phyloP scores from a whole-genome alignment of 2,113 vertebrate genomes.

The Malurus elegans region DNA sequence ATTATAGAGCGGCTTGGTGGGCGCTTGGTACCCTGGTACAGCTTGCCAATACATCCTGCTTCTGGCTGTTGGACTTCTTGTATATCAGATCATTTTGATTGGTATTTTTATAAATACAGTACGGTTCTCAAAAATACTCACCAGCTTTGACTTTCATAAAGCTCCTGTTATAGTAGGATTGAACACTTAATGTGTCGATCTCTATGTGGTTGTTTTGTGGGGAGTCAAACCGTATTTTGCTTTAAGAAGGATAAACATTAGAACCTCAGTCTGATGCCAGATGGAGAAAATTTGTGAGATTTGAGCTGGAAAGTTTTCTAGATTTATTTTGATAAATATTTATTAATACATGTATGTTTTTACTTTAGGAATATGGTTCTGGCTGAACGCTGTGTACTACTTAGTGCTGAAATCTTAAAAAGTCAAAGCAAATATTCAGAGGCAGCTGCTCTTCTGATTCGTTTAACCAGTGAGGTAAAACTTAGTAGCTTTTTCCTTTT shows the following conservation, averaged over 20 bases:
- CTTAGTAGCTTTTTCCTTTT: not conserved
- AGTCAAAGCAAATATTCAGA: conserved; percentile 96
- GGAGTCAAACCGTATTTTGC: not conserved
- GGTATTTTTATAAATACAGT: not conserved
- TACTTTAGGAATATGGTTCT: conserved; percentile 88
- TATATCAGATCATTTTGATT: not conserved
- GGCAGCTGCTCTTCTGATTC: conserved; percentile 93
- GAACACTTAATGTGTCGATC: not conserved
- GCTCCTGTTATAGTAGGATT: not conserved
- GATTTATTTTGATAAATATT: not conserved
- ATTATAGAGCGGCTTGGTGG: not conserved
- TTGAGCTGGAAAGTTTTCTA: not conserved
- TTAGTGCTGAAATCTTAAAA: conserved; percentile 96
- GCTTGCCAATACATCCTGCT: not conserved
- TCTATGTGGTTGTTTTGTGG: not conserved
- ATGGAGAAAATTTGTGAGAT: not conserved
- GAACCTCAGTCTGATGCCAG: not conserved
- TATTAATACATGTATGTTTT: conserved; percentile 1
- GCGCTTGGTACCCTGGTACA: not conserved
- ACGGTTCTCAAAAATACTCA: not conserved
- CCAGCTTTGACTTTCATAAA: not conserved
- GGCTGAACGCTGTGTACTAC: conserved; percentile 93
- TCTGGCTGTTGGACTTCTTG: not conserved
- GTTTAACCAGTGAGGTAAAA: conserved; percentile 95
- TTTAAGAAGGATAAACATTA: not conserved